Evolutionary conservation across 2,113 vertebrate genomes (phyloP), one percentile per base, ranked within the genome.

Genomic region (Vulpes lagopus): DNA sequence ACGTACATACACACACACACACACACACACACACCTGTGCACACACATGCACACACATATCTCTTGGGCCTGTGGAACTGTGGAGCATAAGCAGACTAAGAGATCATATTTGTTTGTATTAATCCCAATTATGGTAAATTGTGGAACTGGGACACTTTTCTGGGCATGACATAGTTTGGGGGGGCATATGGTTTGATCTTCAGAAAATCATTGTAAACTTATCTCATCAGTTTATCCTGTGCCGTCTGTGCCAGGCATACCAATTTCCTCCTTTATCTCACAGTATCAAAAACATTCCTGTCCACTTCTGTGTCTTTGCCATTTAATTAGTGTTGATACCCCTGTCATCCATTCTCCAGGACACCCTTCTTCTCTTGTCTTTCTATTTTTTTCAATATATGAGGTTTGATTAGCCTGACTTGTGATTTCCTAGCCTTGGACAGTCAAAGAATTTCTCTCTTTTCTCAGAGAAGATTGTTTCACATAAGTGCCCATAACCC

Each of bases 301-400:
- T 71, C n/a, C 84, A 19, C 5, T 62, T 90, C 25, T 64, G 19
- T 76, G 22, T 60, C 27, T 78, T 55, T 94, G 55, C 6, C 4
- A 69, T 16, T 85, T 87, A 55, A 57, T 79, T 67, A 73, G 60
- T 55, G 15, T 80, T 57, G 2, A 4, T 30, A 17, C 19, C 15
- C 17, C 20, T 22, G 38, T 20, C 15, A 67, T 60, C 0, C 7
- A 0, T 86, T 60, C 11, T 3, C 16, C 25, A 51, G 10, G 19
- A 85, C 60, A 55, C 11, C 15, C 2, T 51, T 38, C 22, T 86
- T 38, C 25, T 93, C 25, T 82, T 32, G 14, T 38, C 17, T 78
- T 86, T 62, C 84, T 43, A 65, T 38, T 84, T 43, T 78, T 59
- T 79, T 81, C 30, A 27, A 94, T 89, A 84, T 27, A 20, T 19